These are phyloP conservation scores for Taurulus bubalis DNA, from an alignment of 2,113 vertebrate genomes.

Conservation along the genomic window DNA sequence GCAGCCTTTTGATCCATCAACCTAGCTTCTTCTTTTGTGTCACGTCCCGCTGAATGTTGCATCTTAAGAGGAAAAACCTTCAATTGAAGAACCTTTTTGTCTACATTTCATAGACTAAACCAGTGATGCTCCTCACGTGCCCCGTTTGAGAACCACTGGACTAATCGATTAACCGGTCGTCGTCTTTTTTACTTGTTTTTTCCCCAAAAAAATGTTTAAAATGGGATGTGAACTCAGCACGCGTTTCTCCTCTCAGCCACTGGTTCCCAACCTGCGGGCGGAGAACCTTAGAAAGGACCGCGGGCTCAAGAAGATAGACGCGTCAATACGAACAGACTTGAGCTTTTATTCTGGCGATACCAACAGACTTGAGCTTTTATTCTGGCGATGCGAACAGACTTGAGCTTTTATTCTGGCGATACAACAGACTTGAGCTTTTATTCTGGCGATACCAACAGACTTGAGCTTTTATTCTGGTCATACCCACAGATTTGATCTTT, in stretches of 20 bases:
- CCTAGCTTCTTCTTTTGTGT: too few relatives aligned
- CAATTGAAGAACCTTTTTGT: background rate
- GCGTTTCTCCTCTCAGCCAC: background rate
- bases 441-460: background rate
- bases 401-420: background rate
- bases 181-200: background rate
- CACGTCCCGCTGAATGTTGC: too few relatives aligned
- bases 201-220: background rate
- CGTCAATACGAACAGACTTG: background rate
- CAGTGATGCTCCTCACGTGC: too few relatives aligned
- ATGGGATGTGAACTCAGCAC: background rate
- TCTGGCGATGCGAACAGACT: background rate
- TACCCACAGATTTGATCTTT: too few relatives aligned
- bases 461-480: background rate
- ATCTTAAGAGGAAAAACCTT: too few relatives aligned
- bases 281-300: background rate
- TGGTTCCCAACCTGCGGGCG: constrained; percentile 1
- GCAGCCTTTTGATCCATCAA: background rate
- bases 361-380: too few relatives aligned
- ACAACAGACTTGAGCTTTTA: too few relatives aligned
- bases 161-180: too few relatives aligned
- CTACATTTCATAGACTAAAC: background rate
- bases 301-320: background rate
- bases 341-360: background rate
- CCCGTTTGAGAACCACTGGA: too few relatives aligned